Percentiles rank a stretch among this genome's conserved stretches.
Evolutionary conservation across 2,797 vertebrate species (phyloP).

Genomic region (Poecile montanus): DNA sequence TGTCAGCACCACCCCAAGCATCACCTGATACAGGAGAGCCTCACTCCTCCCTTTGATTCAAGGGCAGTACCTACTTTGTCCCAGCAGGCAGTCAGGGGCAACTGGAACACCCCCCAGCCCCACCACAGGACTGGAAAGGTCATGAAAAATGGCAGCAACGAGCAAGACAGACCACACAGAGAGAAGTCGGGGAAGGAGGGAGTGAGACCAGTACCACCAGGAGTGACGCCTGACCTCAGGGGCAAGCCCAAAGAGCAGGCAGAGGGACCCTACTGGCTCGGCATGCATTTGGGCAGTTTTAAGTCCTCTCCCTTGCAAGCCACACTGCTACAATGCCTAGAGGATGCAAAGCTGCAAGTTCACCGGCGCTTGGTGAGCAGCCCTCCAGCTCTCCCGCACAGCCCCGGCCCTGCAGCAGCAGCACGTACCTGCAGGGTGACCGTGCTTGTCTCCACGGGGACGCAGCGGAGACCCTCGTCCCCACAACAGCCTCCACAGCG

Average conservation of each 20-base stretch:
- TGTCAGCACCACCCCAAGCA: background rate
- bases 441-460: conserved; percentile 82
- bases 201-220: background rate
- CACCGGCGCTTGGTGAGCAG: fast-evolving
- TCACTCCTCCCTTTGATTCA: fast-evolving
- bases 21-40: background rate
- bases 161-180: background rate
- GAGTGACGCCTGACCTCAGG: background rate
- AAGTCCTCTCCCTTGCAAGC: background rate
- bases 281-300: background rate
- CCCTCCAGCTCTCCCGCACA: fast-evolving
- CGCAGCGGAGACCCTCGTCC: conserved; percentile 89
- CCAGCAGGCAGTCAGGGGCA: background rate
- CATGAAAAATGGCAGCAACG: background rate
- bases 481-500: conserved; percentile 93
- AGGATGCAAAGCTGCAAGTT: background rate
- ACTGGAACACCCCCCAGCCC: background rate
- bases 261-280: background rate
- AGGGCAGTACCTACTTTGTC: background rate
- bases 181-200: background rate
- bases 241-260: background rate
- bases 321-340: background rate
- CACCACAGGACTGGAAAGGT: background rate
- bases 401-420: background rate
- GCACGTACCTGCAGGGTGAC: conserved; percentile 90